A percentile compares a stretch with the other conserved stretches of the same genome.
Evolutionary conservation across 2,888 invertebrate species (phyloP).

Genomic region (Melangyna quadrimaculata): DNA sequence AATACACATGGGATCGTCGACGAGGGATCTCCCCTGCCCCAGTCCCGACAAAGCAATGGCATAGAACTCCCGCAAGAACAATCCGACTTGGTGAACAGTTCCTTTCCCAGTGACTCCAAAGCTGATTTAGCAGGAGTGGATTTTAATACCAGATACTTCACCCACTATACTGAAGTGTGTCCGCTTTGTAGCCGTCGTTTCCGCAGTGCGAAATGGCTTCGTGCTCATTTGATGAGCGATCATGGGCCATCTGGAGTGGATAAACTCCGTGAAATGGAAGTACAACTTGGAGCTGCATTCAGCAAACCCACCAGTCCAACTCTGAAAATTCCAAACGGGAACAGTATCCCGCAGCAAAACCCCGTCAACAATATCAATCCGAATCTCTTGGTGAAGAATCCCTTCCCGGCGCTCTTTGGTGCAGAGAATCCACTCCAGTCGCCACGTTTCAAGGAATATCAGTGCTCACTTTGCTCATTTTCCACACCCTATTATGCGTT

Average conservation of each 20-base stretch:
- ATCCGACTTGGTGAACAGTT: slow-evolving; percentile 55
- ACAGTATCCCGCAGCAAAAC: slow-evolving; percentile 37
- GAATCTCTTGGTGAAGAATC: slow-evolving; percentile 78
- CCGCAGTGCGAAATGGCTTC: slow-evolving; percentile 92
- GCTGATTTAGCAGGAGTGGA: slow-evolving; percentile 80
- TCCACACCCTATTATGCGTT: slow-evolving; percentile 94
- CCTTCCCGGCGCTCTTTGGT: slow-evolving; percentile 76
- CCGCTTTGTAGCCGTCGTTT: slow-evolving; percentile 93
- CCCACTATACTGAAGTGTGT: slow-evolving; percentile 89
- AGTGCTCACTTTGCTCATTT: slow-evolving; percentile 94
- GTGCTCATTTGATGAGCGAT: slow-evolving; percentile 92
- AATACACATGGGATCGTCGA: slow-evolving; percentile 98
- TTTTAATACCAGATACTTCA: slow-evolving; percentile 85
- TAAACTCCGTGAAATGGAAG: slow-evolving; percentile 79
- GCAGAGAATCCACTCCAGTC: slow-evolving; percentile 75
- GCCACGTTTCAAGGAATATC: slow-evolving; percentile 87
- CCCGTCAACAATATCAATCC: slow-evolving; percentile 77
- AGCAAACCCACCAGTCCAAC: slow-evolving; percentile 80
- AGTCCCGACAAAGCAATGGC: slow-evolving; percentile 79
- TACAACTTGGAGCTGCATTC: slow-evolving; percentile 74
- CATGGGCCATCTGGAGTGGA: slow-evolving; percentile 85
- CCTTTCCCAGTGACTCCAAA: slow-evolving; percentile 58
- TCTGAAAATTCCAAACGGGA: slow-evolving; percentile 81
- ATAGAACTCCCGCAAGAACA: slow-evolving; percentile 73
- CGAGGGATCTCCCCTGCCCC: slow-evolving; percentile 85